Base-by-base conservation (phyloP, 2,113 vertebrate species). In the Coptodon rendalli region DNA sequence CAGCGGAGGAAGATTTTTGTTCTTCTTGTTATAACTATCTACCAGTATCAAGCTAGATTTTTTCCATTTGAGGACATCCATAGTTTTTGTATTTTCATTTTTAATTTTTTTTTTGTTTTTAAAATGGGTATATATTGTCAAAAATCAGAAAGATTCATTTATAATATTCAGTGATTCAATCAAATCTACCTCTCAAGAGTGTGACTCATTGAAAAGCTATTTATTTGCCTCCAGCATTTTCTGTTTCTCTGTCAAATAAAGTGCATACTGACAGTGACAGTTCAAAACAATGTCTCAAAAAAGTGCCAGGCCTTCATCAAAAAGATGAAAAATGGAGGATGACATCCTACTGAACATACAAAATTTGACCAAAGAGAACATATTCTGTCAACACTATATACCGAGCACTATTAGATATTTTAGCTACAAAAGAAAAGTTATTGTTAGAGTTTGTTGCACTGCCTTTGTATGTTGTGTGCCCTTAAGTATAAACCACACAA, bases 251-350 rank as follows among this genome's bases (percentile, higher is more conserved):
- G 34, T 88, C 45, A 17, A 36, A 31, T 50, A 52, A 11, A 56
- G 61, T 22, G 61, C 48, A 22, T 79, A 89, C 81, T 80, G 80
- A 89, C 83, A 88, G 3, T 87, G 89, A 93, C 91, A 89, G 89
- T 71, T 82, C 53, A 22, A 89, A 87, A 89, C 45, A 76, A 12
- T 53, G 78, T 89, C 17, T 82, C 7, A 13, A 86, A 89, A 88
- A 88, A 90, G 63, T 83, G 86, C 89, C 86, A 79, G 54, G 40
- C 48, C 38, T 86, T 86, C 78, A 87, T 89, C 82, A 86, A 14
- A 85, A 34, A 19, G 5, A 86, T 87, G 83, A 91, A 82, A 88
- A 89, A 89, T 80, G 73, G 34, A 78, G 17, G 27, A n/a, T 78
- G 73, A 45, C 40, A 63, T 17, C 3, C 7, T 43, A 10, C 27